Conservation (phyloP, 1,140 invertebrate species). For the Araneus ventricosus region DNA sequence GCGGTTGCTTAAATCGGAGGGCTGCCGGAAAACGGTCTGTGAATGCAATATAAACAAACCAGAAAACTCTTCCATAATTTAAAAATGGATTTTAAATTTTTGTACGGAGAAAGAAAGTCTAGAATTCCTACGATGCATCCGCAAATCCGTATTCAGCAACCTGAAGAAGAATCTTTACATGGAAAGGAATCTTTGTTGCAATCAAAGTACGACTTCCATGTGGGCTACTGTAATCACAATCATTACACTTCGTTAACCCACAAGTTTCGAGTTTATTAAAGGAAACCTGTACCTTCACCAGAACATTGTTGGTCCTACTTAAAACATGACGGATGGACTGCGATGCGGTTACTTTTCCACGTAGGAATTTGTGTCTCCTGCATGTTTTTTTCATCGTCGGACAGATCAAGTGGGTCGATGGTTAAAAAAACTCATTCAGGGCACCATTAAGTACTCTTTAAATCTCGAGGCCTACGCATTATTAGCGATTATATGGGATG, state of each 20-base stretch:
- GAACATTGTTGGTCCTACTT: not conserved
- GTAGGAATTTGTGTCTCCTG: not conserved
- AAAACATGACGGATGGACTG: not conserved
- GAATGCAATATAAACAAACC: too few relatives aligned
- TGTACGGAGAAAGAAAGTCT: too few relatives aligned
- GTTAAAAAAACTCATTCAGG: not conserved
- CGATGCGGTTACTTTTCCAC: not conserved
- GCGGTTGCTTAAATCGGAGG: too few relatives aligned
- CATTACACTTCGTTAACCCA: not conserved
- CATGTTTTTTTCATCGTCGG: not conserved
- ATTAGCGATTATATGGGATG: not conserved
- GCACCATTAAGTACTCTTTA: slow-evolving; percentile 9
- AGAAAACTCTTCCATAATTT: too few relatives aligned
- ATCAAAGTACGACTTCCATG: not conserved
- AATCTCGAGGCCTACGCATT: not conserved
- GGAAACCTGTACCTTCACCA: not conserved
- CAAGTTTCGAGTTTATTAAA: not conserved
- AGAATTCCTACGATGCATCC: too few relatives aligned
- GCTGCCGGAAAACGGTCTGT: too few relatives aligned
- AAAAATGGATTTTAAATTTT: too few relatives aligned
- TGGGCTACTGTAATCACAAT: not conserved
- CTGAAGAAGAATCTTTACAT: too few relatives aligned
- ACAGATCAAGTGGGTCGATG: not conserved
- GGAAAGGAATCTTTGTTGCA: not conserved
- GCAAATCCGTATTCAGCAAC: too few relatives aligned